Evolutionary conservation across 2,797 vertebrate genomes (phyloP), one percentile per base, ranked within the genome.

Genomic region (Salarias fasciatus): DNA sequence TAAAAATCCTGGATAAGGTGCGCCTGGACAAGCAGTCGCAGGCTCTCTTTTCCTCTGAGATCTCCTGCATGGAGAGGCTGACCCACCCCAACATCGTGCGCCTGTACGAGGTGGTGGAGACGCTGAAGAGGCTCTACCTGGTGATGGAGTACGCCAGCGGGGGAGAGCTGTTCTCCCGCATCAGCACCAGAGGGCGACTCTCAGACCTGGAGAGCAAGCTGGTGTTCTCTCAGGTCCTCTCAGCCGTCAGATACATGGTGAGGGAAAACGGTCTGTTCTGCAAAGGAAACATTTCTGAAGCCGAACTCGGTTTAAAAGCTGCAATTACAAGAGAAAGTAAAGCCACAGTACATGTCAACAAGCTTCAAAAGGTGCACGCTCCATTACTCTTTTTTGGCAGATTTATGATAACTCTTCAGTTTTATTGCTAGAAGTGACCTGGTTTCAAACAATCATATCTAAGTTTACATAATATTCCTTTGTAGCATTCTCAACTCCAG

Each of bases 51-150:
- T 40, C 70, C 40, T 86, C 87, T 3, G 92, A 94, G 72, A 88
- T 93, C 69, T 64, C 75, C 4, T 90, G 88, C 82, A 94, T 93
- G 93, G 89, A 92, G 80, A 91, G 80, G 65, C 83, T 94, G 54
- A 64, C 86, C 12, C 92, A 94, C 54, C 92, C 93, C 11, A 92
- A 93, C 71, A 84, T 93, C 1, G 89, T 93, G 55, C 84, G 87
- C 6, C 79, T 94, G 60, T 94, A 92, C 6, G 93, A 94, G 76
- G 92, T 93, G 71, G 67, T 92, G 78, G 93, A 93, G 71, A 92
- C 92, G 0, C 68, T 84, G 45, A 85, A 86, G 56, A 54, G 81
- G 24, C 75, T 93, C 47, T 85, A 93, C 71, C 82, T 93, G 64
- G 90, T 93, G 56, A 92, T 92, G 91, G 92, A 94, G 84, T 93